Base-by-base conservation (phyloP, 2,797 vertebrate genomes). In the Sylvilagus floridanus region DNA sequence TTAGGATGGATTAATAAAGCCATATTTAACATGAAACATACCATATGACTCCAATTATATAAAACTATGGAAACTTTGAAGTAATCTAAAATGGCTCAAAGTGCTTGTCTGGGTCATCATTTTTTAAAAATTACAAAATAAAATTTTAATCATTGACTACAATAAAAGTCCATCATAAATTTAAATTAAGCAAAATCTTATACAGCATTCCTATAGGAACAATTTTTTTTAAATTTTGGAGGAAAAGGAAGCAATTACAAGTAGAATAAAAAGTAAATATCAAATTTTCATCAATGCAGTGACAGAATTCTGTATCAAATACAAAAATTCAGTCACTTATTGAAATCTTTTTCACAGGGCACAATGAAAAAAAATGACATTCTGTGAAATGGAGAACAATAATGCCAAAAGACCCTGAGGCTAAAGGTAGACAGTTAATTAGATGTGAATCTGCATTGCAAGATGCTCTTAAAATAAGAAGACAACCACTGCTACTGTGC, bases 311-410 rank as follows among this genome's bases (percentile, higher is more conserved):
- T 85, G 5, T 62, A 92, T 11, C 21, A 92, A 93, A 96, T 87
- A 81, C 77, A 57, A 90, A 91, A 95, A 85, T 81, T 93, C 68
- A 86, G 10, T 63, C 32, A 78, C 14, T 68, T 90, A 77, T 3
- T 94, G 22, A 95, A 94, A 95, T 93, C 37, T 76, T 92, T 73
- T 81, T 88, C 65, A 88, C 3, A 88, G 17, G 52, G 57, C 35
- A 87, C 16, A 88, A 88, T 77, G 32, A 85, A 94, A 89, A 69
- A 30, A 88, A 77, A 88, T 73, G 24, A 22, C 63, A 91, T 21
- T 94, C 71, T 86, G 42, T 84, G 22, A 96, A 92, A 19, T 91
- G 47, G 57, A 93, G 94, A 94, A 94, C 35, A 91, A 71, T 60
- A 94, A 94, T 50, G 66, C 35, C 35, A 94, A 91, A 94, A 95